A percentile compares a stretch with the other conserved stretches of the same genome.
Conservation (phyloP, 1,140 invertebrate genomes). For the Theocolax elegans region DNA sequence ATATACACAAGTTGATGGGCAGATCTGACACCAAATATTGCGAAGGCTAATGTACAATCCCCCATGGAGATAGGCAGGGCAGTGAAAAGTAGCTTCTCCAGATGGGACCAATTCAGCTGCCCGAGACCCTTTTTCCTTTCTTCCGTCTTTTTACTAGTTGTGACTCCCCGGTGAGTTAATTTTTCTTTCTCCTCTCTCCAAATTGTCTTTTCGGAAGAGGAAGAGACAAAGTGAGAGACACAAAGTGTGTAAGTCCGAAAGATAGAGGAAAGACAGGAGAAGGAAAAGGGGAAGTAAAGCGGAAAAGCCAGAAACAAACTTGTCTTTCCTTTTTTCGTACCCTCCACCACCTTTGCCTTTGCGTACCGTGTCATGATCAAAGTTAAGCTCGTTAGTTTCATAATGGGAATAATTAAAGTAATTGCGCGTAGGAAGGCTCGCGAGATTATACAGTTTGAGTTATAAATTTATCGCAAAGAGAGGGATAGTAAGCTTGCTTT, state of each 20-base stretch:
- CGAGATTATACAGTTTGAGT: conserved; percentile 1
- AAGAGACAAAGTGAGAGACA: too few species aligned
- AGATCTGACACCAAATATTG: background rate
- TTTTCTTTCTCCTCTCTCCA: conserved; percentile 4
- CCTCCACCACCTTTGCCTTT: background rate
- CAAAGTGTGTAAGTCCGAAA: background rate
- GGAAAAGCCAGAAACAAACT: background rate
- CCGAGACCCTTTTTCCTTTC: background rate
- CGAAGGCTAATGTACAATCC: background rate
- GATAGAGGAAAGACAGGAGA: background rate
- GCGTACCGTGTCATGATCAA: conserved; percentile 1
- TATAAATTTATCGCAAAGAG: conserved; percentile 15
- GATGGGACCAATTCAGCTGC: too few species aligned
- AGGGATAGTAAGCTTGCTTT: background rate
- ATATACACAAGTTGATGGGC: too few species aligned
- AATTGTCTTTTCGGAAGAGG: background rate
- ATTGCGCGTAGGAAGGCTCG: conserved; percentile 7
- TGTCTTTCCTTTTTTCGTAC: conserved; percentile 8
- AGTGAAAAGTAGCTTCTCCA: background rate
- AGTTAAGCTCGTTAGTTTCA: conserved; percentile 28
- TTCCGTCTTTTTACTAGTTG: conserved; percentile 13
- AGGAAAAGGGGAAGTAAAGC: background rate
- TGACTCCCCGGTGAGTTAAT: conserved; percentile 11
- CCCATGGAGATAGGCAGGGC: background rate
- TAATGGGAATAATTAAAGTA: conserved; percentile 36